Percentiles rank a stretch among this genome's conserved stretches.
Evolutionary conservation across 1,140 invertebrate species (phyloP).

Genomic region (Tenebrio molitor): DNA sequence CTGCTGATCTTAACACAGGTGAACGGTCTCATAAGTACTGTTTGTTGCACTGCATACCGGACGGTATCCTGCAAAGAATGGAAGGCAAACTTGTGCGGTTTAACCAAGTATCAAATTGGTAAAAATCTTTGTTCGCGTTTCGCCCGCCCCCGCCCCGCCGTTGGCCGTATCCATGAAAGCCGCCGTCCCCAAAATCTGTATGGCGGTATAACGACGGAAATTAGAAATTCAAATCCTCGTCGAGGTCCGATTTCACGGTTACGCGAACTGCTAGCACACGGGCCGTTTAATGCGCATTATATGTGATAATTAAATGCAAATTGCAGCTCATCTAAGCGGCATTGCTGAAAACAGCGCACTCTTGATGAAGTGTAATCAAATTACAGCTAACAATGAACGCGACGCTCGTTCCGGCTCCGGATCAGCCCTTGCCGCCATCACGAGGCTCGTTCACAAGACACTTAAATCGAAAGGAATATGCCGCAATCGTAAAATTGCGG

Average conservation of each 20-base stretch:
- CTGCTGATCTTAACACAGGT: too few species aligned
- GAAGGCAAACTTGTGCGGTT: too few species aligned
- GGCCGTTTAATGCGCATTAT: conserved; percentile 65
- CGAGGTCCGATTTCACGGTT: conserved; percentile 61
- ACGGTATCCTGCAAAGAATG: too few species aligned
- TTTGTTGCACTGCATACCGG: too few species aligned
- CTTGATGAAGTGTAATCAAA: conserved; percentile 66
- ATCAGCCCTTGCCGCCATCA: conserved; percentile 36
- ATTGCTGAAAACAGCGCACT: conserved; percentile 64
- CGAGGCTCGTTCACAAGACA: conserved; percentile 55
- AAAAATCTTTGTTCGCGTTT: too few species aligned
- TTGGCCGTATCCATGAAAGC: neutral
- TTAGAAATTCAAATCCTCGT: conserved; percentile 46
- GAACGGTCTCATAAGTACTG: too few species aligned
- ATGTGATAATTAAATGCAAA: conserved; percentile 67
- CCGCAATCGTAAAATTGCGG: conserved; percentile 28
- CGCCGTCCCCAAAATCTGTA: conserved; percentile 20
- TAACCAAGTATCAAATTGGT: too few species aligned
- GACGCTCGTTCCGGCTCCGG: conserved; percentile 44
- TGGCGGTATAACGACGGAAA: conserved; percentile 30
- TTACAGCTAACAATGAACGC: conserved; percentile 64
- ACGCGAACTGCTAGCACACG: conserved; percentile 55
- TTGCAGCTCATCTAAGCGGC: conserved; percentile 65
- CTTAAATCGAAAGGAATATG: conserved; percentile 45
- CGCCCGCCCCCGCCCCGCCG: too few species aligned